Conservation (phyloP, 2,888 invertebrate species). For the Uropetala carovei region DNA sequence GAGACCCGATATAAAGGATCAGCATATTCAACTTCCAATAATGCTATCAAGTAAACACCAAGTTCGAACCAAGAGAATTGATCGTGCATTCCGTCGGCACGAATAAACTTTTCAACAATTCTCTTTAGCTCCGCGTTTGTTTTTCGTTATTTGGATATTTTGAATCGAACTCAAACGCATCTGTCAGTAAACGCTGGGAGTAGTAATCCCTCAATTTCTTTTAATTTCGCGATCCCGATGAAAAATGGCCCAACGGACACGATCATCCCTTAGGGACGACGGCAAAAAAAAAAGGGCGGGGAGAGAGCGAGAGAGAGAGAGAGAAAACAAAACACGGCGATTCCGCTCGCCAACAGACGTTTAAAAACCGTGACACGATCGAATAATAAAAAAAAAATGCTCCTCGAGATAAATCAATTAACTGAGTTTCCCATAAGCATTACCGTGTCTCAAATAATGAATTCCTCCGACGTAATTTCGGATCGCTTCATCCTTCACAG, state of each 20-base stretch:
- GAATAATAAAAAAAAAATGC: slow-evolving; percentile 23
- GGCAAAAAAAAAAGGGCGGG: background rate
- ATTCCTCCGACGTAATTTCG: slow-evolving; percentile 58
- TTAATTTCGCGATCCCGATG: background rate
- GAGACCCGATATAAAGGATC: too few relatives aligned
- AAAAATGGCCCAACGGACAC: background rate
- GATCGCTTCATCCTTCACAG: slow-evolving; percentile 63
- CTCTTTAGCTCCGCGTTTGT: too few relatives aligned
- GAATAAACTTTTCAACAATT: too few relatives aligned
- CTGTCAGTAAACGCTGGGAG: too few relatives aligned
- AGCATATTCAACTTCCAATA: too few relatives aligned
- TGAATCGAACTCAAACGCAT: too few relatives aligned
- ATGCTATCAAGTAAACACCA: too few relatives aligned
- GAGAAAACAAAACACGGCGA: slow-evolving; percentile 12
- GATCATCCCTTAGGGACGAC: background rate
- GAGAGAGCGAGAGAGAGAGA: background rate
- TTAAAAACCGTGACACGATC: slow-evolving; percentile 23
- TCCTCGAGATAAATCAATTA: slow-evolving; percentile 59
- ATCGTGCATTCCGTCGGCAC: too few relatives aligned
- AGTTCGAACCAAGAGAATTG: too few relatives aligned
- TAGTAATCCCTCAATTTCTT: too few relatives aligned
- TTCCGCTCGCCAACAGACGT: background rate
- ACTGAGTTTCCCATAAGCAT: slow-evolving; percentile 57
- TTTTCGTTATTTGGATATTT: too few relatives aligned
- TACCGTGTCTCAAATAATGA: slow-evolving; percentile 64